phyloP scores from a whole-genome alignment of 2,888 invertebrate genomes.

The Himalopsyche kuldschensis region DNA sequence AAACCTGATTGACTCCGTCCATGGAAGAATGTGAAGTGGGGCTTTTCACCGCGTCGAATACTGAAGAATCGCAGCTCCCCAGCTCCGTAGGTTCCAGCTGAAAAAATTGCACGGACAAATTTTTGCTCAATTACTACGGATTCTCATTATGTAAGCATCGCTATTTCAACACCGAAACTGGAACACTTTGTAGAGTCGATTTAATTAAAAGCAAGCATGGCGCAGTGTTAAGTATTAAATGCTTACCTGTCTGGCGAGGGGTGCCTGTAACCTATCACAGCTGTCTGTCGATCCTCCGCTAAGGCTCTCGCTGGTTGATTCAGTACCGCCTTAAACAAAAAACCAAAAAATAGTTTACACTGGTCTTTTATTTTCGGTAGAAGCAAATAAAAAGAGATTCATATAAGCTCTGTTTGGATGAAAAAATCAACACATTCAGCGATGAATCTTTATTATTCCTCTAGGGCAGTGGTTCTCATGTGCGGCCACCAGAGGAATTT shows the following conservation, averaged over 20 bases:
- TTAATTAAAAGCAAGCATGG: not conserved
- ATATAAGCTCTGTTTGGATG: too few relatives aligned
- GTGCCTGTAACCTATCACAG: slow-evolving; percentile 36
- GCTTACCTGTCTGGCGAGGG: slow-evolving; percentile 23
- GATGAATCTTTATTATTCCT: not conserved
- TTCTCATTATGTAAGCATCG: not conserved
- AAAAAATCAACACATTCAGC: too few relatives aligned
- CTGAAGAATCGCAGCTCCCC: slow-evolving; percentile 54
- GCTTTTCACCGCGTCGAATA: slow-evolving; percentile 53
- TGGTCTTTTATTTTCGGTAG: too few relatives aligned
- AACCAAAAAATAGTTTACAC: too few relatives aligned
- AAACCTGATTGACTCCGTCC: slow-evolving; percentile 56
- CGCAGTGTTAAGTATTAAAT: not conserved
- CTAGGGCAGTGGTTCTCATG: too few relatives aligned
- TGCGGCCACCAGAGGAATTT: too few relatives aligned
- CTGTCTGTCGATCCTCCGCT: slow-evolving; percentile 38
- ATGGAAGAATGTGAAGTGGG: slow-evolving; percentile 56
- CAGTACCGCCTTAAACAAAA: slow-evolving; percentile 11
- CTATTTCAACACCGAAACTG: not conserved
- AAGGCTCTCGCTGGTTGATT: slow-evolving; percentile 31
- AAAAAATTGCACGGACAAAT: slow-evolving; percentile 6
- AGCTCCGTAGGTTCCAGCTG: slow-evolving; percentile 44
- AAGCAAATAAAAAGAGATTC: too few relatives aligned
- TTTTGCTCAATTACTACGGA: not conserved
- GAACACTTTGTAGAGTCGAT: not conserved